Evolutionary conservation across 2,113 vertebrate species (phyloP), one percentile per base, ranked within the genome.

Genomic region (Halichoerus grypus): DNA sequence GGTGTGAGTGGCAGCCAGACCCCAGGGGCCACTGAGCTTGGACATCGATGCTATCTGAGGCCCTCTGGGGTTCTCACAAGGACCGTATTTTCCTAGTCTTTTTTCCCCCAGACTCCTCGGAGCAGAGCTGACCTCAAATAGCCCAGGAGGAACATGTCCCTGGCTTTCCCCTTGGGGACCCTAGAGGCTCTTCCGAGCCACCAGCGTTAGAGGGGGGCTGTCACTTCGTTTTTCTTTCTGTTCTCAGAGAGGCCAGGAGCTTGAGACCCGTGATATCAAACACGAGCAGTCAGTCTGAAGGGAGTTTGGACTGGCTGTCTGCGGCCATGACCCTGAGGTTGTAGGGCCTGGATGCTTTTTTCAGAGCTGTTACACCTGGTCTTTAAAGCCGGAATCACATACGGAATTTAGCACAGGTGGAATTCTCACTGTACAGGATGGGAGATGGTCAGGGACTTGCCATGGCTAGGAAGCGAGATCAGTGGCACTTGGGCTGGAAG

Each of bases 161-260:
- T 7, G 24, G 84, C 89, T 71, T 77, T 86, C 94, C 88, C 55
- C 42, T 31, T 36, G 39, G 82, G 85, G 65, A 21, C 69, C 77
- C 95, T 53, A 36, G 57, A 82, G 97, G 31, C 94, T 85, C 55
- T 89, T 89, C 61, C 13, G 39, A 97, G 97, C 89, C 92, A 76
- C 79, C 51, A 82, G 89, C 83, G 36, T 90, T 86, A 80, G 86
- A 87, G 92, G 63, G 46, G 9, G 95, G 14, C 95, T 95, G 97
- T 95, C 95, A 91, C 89, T 96, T 95, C 55, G 12, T 97, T 97
- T 92, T 95, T 86, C 84, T 93, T 80, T 90, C 76, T 93, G 36
- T 89, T 82, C 55, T 93, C 77, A 4, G 71, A 69, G 33, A 83
- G 91, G 63, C 55, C 55, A 76, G 59, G 91, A 79, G 19, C 94